phyloP scores from a whole-genome alignment of 2,797 vertebrate genomes.

The Phrynocephalus guinanensis region DNA sequence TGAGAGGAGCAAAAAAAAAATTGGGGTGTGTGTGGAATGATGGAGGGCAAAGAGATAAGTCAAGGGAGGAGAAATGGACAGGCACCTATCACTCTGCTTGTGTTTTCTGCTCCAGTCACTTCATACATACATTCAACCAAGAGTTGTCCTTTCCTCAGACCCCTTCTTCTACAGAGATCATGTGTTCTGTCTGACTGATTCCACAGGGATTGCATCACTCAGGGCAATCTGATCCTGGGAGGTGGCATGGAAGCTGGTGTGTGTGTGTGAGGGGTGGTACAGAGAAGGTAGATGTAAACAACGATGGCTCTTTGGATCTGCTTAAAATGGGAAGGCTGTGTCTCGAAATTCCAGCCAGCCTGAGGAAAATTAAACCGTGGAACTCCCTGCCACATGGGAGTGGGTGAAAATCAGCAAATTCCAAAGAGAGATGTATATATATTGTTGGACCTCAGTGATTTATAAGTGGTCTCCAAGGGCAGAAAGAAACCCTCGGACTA shows the following conservation, averaged over 20 bases:
- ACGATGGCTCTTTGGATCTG: not conserved
- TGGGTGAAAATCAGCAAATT: not conserved
- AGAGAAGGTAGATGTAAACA: not conserved
- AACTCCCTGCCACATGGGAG: not conserved
- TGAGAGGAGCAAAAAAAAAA: not conserved
- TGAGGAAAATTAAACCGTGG: not conserved
- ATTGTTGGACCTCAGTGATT: not conserved
- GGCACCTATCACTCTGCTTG: too few relatives aligned
- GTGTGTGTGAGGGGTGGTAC: not conserved
- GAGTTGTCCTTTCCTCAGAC: too few relatives aligned
- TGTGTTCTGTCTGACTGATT: too few relatives aligned
- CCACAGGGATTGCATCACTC: not conserved
- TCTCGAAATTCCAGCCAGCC: not conserved
- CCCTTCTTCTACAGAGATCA: not conserved
- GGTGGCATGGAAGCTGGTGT: not conserved
- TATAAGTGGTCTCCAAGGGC: not conserved
- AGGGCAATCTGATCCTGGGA: not conserved
- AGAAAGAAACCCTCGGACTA: not conserved
- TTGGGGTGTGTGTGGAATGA: not conserved
- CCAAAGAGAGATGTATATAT: not conserved
- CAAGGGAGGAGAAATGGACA: too few relatives aligned
- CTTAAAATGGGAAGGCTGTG: not conserved
- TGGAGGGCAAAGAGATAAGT: not conserved
- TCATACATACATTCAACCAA: too few relatives aligned
- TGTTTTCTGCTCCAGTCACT: too few relatives aligned